Evolutionary conservation across 2,113 vertebrate species (phyloP).

Genomic region (Pongo abelii): DNA sequence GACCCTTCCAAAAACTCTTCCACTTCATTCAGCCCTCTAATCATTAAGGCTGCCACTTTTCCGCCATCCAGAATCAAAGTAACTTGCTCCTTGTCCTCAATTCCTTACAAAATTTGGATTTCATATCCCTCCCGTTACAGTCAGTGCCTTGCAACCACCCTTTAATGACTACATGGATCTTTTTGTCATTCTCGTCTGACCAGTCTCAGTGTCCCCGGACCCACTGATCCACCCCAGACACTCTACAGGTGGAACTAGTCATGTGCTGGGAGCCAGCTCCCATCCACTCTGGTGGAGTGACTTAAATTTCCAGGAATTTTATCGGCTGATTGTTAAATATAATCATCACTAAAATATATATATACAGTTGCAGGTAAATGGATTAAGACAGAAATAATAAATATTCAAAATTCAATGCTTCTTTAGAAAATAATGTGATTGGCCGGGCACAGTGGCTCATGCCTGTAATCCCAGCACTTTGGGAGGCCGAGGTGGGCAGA

Average conservation of each 20-base stretch:
- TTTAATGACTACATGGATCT: background rate
- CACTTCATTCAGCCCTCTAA: background rate
- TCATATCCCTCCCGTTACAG: too few species aligned
- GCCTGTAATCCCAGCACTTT: too few species aligned
- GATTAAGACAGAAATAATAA: background rate
- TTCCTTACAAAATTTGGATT: background rate
- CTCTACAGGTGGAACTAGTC: background rate
- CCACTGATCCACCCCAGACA: background rate
- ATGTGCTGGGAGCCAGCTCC: background rate
- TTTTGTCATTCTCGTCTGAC: background rate
- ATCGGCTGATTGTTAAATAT: background rate
- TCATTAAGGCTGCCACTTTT: background rate
- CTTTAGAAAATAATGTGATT: background rate
- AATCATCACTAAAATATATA: background rate
- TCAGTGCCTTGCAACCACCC: background rate
- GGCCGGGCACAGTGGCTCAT: too few species aligned
- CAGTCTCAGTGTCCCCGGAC: background rate
- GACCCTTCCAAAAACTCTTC: background rate
- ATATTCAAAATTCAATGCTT: background rate
- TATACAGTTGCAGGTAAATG: background rate
- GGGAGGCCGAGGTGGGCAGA: too few species aligned
- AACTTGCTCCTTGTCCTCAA: background rate
- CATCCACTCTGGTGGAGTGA: accelerated
- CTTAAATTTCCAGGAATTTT: background rate
- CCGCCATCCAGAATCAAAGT: background rate